These are phyloP conservation scores for Agrotis puta DNA, from an alignment of 2,888 invertebrate genomes.

Conservation along the genomic window DNA sequence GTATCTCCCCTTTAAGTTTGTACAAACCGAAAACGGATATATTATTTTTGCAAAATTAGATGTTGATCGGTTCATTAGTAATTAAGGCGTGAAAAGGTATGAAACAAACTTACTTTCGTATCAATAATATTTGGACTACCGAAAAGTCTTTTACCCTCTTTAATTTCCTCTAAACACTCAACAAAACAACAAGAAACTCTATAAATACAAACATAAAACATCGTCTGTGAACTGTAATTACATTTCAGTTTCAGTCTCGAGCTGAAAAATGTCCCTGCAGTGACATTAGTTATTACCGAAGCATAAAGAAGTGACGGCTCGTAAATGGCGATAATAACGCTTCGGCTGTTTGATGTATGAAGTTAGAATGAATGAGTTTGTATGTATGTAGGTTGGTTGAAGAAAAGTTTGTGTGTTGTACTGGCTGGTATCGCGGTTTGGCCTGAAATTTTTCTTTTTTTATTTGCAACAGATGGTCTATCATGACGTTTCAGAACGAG, in stretches of 20 bases:
- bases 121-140: too few relatives aligned
- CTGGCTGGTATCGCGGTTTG: neutral
- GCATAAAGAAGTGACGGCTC: slow-evolving; percentile 69
- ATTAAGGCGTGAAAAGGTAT: too few relatives aligned
- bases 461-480: too few relatives aligned
- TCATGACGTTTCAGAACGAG: too few relatives aligned
- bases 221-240: slow-evolving; percentile 58
- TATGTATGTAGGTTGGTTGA: neutral
- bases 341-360: slow-evolving; percentile 55
- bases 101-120: too few relatives aligned
- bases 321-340: slow-evolving; percentile 68
- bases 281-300: slow-evolving; percentile 72
- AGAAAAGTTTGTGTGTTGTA: slow-evolving; percentile 2
- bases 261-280: slow-evolving; percentile 71
- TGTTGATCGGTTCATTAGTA: too few relatives aligned
- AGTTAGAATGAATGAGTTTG: slow-evolving; percentile 4
- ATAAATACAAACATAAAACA: slow-evolving; percentile 40
- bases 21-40: too few relatives aligned
- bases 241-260: slow-evolving; percentile 63
- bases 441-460: too few relatives aligned
- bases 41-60: too few relatives aligned
- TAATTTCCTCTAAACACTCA: slow-evolving; percentile 16
- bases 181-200: slow-evolving; percentile 23
- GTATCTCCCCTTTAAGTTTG: too few relatives aligned
- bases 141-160: neutral